Conservation (phyloP, 35 echinoderm and acorn worm species). For the Anneissia japonica region DNA sequence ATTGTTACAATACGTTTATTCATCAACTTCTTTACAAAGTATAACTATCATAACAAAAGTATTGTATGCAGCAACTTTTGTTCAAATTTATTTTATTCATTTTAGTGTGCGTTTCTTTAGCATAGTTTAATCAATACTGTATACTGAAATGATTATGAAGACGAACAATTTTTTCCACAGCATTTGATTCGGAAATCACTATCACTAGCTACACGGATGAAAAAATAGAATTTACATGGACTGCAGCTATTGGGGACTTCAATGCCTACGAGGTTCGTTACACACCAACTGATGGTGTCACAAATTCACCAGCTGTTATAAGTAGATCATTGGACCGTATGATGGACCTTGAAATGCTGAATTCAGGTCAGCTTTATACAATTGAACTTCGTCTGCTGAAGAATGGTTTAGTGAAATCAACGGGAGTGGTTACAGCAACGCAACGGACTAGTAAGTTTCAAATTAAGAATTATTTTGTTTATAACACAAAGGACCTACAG, state of each 20-base stretch:
- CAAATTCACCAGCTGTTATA: conserved; percentile 29
- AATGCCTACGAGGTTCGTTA: conserved; percentile 60
- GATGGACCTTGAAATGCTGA: conserved; percentile 33
- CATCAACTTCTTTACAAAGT: too few relatives aligned
- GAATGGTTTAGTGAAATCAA: conserved; percentile 20
- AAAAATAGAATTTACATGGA: conserved; percentile 40
- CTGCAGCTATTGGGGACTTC: conserved; percentile 66
- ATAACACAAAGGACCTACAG: too few relatives aligned
- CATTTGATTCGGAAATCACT: neutral
- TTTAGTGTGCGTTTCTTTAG: neutral
- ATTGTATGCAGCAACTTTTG: neutral
- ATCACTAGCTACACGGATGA: conserved; percentile 13
- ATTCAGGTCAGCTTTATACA: conserved; percentile 57
- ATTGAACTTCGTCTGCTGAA: conserved; percentile 51
- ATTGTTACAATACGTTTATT: too few relatives aligned
- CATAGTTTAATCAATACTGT: neutral
- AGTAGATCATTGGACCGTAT: neutral
- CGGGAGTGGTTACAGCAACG: conserved; percentile 9
- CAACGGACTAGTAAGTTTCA: conserved; percentile 54
- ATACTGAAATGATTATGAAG: too few relatives aligned
- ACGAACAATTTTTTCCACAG: neutral
- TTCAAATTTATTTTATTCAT: neutral
- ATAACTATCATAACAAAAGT: too few relatives aligned
- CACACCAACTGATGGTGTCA: conserved; percentile 18
- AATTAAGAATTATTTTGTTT: too few relatives aligned